Conservation (phyloP, 1,140 invertebrate genomes). For the Drosophila leontia region DNA sequence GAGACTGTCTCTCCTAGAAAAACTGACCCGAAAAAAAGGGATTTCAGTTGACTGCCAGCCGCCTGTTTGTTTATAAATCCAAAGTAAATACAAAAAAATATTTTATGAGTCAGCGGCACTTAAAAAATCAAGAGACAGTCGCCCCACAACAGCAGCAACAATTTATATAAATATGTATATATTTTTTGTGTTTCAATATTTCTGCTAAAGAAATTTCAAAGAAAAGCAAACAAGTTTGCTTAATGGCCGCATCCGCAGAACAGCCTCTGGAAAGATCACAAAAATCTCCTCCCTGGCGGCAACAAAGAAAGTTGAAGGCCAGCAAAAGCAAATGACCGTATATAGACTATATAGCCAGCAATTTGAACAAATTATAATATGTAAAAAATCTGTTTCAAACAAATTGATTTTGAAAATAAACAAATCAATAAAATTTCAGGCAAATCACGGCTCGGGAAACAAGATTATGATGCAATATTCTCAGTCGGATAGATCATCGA, state of each 20-base stretch:
- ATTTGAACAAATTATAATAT: constrained; percentile 44
- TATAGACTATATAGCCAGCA: constrained; percentile 65
- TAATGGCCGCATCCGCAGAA: constrained; percentile 67
- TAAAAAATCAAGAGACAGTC: constrained; percentile 36
- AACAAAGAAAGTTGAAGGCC: constrained; percentile 83
- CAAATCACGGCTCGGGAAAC: constrained; percentile 1
- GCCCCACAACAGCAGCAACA: background rate
- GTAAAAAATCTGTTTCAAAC: constrained; percentile 45
- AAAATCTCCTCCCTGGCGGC: constrained; percentile 34
- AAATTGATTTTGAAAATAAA: constrained; percentile 44
- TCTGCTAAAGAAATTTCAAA: constrained; percentile 55
- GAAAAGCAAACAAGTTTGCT: constrained; percentile 80
- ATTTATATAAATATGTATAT: constrained; percentile 29
- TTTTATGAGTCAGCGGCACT: constrained; percentile 46
- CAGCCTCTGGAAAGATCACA: constrained; percentile 40
- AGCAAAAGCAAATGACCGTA: constrained; percentile 73
- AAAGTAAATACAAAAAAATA: constrained; percentile 21
- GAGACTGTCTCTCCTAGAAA: constrained; percentile 5
- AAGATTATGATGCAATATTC: constrained; percentile 44
- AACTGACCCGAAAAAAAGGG: constrained; percentile 13
- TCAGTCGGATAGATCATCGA: constrained; percentile 21
- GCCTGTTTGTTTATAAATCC: constrained; percentile 3
- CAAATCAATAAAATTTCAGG: constrained; percentile 23
- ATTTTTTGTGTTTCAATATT: constrained; percentile 22
- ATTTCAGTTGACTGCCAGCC: background rate